phyloP scores from a whole-genome alignment of 2,888 invertebrate species.

The Melanostoma scalare region DNA sequence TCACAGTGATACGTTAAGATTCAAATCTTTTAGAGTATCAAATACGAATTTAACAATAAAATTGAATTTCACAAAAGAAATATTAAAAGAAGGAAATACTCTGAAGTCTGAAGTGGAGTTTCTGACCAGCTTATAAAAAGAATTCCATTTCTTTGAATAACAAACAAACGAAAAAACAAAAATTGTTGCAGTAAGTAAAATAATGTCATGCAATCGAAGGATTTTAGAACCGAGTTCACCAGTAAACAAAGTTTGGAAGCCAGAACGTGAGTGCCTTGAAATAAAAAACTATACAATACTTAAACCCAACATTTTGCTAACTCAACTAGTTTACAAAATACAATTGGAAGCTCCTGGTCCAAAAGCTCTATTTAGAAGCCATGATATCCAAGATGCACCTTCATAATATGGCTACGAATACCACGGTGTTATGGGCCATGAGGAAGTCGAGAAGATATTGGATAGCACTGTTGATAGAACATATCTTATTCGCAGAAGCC shows the following conservation, averaged over 20 bases:
- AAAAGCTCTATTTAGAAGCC: constrained; percentile 86
- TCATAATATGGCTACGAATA: constrained; percentile 90
- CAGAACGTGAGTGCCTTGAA: constrained; percentile 83
- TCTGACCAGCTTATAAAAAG: too few species aligned
- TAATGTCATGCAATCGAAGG: constrained; percentile 57
- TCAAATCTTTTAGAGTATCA: too few species aligned
- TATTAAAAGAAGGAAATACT: too few species aligned
- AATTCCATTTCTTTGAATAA: too few species aligned
- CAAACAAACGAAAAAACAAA: constrained; percentile 27
- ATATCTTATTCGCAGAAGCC: constrained; percentile 92
- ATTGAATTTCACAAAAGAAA: too few species aligned
- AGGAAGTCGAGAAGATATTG: constrained; percentile 88
- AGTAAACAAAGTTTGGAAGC: constrained; percentile 85
- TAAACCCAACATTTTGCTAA: constrained; percentile 32
- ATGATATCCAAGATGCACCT: constrained; percentile 83
- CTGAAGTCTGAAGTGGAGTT: too few species aligned
- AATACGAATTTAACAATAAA: too few species aligned
- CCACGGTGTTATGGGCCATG: constrained; percentile 92
- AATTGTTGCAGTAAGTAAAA: background rate
- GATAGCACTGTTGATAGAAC: constrained; percentile 88
- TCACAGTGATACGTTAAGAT: too few species aligned
- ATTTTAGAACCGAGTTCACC: constrained; percentile 82
- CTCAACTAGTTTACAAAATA: constrained; percentile 89
- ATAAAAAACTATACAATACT: constrained; percentile 5
- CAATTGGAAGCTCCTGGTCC: constrained; percentile 93